A percentile compares a stretch with the other conserved stretches of the same genome.
phyloP scores from a whole-genome alignment of 1,140 invertebrate species.

The Drosophila miranda region DNA sequence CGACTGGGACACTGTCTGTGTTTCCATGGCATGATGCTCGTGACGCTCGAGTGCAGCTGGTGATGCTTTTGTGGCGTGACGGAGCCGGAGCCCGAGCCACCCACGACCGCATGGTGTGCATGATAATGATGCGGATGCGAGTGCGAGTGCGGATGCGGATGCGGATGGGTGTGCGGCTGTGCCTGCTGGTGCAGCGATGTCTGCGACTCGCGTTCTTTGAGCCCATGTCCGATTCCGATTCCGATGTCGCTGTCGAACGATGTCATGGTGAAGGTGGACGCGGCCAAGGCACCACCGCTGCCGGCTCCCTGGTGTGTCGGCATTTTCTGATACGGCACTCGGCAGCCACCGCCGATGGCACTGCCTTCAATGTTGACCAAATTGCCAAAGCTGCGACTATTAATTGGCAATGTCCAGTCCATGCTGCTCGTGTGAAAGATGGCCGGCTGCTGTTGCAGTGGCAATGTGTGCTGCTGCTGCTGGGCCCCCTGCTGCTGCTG shows the following conservation, averaged over 20 bases:
- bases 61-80: slow-evolving; percentile 73
- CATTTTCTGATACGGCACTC: slow-evolving; percentile 76
- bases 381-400: slow-evolving; percentile 78
- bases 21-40: slow-evolving; percentile 82
- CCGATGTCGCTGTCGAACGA: slow-evolving; percentile 66
- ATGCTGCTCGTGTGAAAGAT: slow-evolving; percentile 74
- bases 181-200: slow-evolving; percentile 34
- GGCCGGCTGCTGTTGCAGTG: slow-evolving; percentile 30
- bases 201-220: slow-evolving; percentile 74
- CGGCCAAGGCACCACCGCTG: slow-evolving; percentile 36
- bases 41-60: slow-evolving; percentile 72
- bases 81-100: slow-evolving; percentile 36
- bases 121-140: slow-evolving; percentile 65
- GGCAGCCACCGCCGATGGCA: slow-evolving; percentile 35
- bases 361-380: slow-evolving; percentile 71
- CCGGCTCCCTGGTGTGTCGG: slow-evolving; percentile 18
- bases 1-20: slow-evolving; percentile 81
- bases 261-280: slow-evolving; percentile 70
- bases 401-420: slow-evolving; percentile 68
- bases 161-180: slow-evolving; percentile 28
- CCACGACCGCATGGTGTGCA: slow-evolving; percentile 55
- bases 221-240: slow-evolving; percentile 29
- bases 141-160: slow-evolving; percentile 47
- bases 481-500: slow-evolving; percentile 17
- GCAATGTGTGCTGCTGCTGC: slow-evolving; percentile 8